Percentiles rank a stretch among this genome's conserved stretches.
Evolutionary conservation across 2,797 vertebrate genomes (phyloP).

Genomic region (Arremon brunneinucha): DNA sequence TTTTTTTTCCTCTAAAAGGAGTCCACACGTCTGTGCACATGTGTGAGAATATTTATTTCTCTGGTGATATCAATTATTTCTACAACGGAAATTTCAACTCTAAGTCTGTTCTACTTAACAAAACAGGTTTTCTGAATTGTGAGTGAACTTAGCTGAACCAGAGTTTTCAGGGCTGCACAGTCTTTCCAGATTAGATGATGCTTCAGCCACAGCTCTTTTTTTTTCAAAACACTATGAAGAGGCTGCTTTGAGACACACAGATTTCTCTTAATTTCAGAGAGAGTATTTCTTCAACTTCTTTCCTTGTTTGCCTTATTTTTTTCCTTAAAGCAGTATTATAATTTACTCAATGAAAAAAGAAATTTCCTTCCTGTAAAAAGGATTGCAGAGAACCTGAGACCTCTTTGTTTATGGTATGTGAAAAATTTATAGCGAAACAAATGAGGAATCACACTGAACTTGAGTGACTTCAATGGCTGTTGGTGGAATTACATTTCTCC

Average conservation of each 20-base stretch:
- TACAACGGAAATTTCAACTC: background rate
- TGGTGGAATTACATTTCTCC: background rate
- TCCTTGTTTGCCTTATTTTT: background rate
- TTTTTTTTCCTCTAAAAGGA: background rate
- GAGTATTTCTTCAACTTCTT: background rate
- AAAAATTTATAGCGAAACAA: background rate
- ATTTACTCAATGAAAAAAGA: background rate
- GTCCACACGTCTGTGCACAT: background rate
- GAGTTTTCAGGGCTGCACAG: background rate
- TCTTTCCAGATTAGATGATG: background rate
- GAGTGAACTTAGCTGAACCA: background rate
- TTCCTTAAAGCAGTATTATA: background rate
- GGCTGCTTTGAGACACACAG: background rate
- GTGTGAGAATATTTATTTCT: background rate
- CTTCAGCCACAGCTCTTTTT: background rate
- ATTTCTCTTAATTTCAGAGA: background rate
- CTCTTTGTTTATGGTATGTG: background rate
- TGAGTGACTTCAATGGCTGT: background rate
- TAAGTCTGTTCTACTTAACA: background rate
- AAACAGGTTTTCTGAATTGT: background rate
- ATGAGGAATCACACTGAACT: background rate
- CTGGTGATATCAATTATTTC: background rate
- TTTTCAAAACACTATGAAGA: background rate
- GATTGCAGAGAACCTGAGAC: background rate
- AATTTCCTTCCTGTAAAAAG: background rate